Conservation (phyloP, 2,888 invertebrate species). For the Spilosoma lubricipeda region DNA sequence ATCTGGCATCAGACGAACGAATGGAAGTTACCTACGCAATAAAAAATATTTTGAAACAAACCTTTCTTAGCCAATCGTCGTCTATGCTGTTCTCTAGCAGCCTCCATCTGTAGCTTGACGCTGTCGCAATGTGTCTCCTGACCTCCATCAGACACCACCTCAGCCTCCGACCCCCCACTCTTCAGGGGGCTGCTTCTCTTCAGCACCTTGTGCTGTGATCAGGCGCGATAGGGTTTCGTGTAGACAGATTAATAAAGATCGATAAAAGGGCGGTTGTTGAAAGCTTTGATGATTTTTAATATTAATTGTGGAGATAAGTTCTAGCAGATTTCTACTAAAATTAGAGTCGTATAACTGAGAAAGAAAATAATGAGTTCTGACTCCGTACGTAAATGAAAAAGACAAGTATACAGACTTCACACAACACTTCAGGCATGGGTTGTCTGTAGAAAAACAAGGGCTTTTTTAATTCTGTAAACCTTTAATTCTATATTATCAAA, state of each 20-base stretch:
- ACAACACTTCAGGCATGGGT: not conserved
- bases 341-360: not conserved
- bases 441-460: not conserved
- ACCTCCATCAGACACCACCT: constrained; percentile 65
- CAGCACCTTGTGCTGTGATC: constrained; percentile 74
- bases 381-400: not conserved
- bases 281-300: constrained; percentile 10
- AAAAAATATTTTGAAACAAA: constrained; percentile 33
- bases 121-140: constrained; percentile 70
- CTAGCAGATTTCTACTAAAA: not conserved
- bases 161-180: constrained; percentile 77
- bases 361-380: too few species aligned
- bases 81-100: constrained; percentile 78
- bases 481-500: not conserved
- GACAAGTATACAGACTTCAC: not conserved
- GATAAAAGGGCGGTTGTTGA: constrained; percentile 20
- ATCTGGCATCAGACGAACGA: too few species aligned
- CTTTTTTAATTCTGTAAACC: not conserved
- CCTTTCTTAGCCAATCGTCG: constrained; percentile 80
- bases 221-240: constrained; percentile 47
- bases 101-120: constrained; percentile 83
- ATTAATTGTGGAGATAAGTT: not conserved
- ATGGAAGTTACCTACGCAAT: too few species aligned
- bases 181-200: constrained; percentile 76
- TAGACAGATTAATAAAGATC: constrained; percentile 47